Evolutionary conservation across 2,888 invertebrate genomes (phyloP).

Genomic region (Drosophila multiciliata): DNA sequence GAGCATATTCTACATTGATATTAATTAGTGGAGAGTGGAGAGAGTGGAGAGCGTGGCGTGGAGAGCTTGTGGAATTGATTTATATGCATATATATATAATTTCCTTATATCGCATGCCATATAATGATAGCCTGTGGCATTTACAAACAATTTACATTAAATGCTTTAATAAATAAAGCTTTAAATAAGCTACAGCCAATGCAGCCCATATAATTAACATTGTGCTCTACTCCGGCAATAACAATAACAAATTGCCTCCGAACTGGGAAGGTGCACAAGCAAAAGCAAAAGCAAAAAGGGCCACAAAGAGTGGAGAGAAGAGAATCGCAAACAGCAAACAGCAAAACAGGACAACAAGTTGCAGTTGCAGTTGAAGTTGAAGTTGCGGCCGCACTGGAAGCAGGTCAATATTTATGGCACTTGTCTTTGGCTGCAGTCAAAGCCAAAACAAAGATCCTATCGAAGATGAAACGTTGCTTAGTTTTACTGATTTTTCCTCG

Average conservation of each 20-base stretch:
- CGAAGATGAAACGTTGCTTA: constrained; percentile 19
- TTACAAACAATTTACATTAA: constrained; percentile 80
- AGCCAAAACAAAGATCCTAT: constrained; percentile 12
- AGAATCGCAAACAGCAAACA: constrained; percentile 13
- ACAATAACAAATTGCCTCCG: constrained; percentile 72
- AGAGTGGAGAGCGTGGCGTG: constrained; percentile 1
- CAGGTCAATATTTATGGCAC: constrained; percentile 69
- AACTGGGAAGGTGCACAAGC: constrained; percentile 59
- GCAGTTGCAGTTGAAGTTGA: constrained; percentile 13
- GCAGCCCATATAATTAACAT: constrained; percentile 66
- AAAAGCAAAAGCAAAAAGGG: constrained; percentile 62
- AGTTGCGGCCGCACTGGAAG: constrained; percentile 10
- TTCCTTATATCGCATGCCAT: constrained; percentile 53
- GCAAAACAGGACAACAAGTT: constrained; percentile 33
- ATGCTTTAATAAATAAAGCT: constrained; percentile 78
- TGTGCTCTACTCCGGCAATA: constrained; percentile 41
- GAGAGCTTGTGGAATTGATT: constrained; percentile 54
- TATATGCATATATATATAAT: constrained; percentile 56
- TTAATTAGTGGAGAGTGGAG: constrained; percentile 56
- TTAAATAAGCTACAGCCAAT: constrained; percentile 65
- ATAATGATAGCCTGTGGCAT: constrained; percentile 73
- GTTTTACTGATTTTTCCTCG: constrained; percentile 19
- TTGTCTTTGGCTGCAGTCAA: constrained; percentile 42
- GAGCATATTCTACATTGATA: constrained; percentile 59
- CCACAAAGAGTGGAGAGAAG: constrained; percentile 1